Base-by-base conservation (phyloP, 2,113 vertebrate species). In the Brienomyrus brachyistius region DNA sequence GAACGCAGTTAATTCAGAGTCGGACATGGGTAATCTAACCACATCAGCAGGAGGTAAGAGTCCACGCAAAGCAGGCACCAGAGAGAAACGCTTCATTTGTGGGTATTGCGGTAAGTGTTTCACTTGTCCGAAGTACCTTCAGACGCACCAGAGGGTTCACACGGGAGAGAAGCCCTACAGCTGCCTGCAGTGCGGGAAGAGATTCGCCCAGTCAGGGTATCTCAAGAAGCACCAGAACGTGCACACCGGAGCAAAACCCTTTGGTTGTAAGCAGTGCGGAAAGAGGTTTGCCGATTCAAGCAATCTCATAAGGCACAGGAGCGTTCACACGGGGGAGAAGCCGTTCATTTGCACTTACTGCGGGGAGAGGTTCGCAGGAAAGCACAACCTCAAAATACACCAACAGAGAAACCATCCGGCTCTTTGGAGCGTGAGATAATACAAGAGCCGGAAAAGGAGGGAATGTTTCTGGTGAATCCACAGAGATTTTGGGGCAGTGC, bases 111-210 rank as follows among this genome's bases (percentile, higher is more conserved):
- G 90, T 6, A 90, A 90, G 82, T 70, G 90, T 47, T 90, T 90
- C 19, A 90, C 90, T 6, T 88, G 90, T 88, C 90, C 88, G 7
- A 90, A 89, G 51, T 90, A 90, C 86, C 90, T 90, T 19, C 90
- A 90, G 62, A 86, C 90, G 31, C 90, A 90, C 50, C 90, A 88
- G 82, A 84, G 90, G n/a, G 90, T 90, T 88, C 90, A 90, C 88
- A 90, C 90, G 3, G 90, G 90, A 45, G 90, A 90, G 21, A 90
- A 90, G 70, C 90, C 90, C 17, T 90, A 88, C 59, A 90, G 87
- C 80, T 90, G 90, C 54, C 59, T 31, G n/a, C 87, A 90, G 5
- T 90, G 90, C 10, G 90, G 90, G 21, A 90, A 90, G 59, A 51
- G 90, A 11, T 90, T 90, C 10, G 90, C 87, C 40, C 90, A 90